phyloP scores from a whole-genome alignment of 2,113 vertebrate species.

The Dunckerocampus dactyliophorus region DNA sequence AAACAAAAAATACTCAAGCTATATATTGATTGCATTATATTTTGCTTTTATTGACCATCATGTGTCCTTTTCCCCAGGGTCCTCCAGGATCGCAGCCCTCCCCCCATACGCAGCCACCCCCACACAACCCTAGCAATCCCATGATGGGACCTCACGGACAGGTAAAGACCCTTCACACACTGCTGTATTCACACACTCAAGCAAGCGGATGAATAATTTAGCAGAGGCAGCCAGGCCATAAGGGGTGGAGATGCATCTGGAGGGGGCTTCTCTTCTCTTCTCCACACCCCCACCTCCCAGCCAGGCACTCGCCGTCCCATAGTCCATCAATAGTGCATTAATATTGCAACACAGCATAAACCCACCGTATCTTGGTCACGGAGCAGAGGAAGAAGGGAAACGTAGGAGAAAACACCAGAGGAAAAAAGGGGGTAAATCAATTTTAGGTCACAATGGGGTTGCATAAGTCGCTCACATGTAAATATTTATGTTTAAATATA shows the following conservation, averaged over 20 bases:
- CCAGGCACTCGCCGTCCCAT: conserved; percentile 62
- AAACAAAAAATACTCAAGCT: neutral
- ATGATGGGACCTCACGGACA: conserved; percentile 83
- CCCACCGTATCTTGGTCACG: conserved; percentile 38
- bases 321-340: conserved; percentile 75
- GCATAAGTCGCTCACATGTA: conserved; percentile 33
- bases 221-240: conserved; percentile 58
- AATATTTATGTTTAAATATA: neutral
- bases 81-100: conserved; percentile 81
- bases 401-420: conserved; percentile 10
- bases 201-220: conserved; percentile 72
- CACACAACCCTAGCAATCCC: conserved; percentile 80
- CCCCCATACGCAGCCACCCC: conserved; percentile 79
- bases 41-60: conserved; percentile 22
- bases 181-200: conserved; percentile 26
- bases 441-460: conserved; percentile 37
- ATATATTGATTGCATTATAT: neutral
- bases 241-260: conserved; percentile 66
- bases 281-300: conserved; percentile 32
- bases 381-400: conserved; percentile 13
- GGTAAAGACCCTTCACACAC: conserved; percentile 76
- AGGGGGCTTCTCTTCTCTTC: conserved; percentile 42
- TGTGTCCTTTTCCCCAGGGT: conserved; percentile 66
- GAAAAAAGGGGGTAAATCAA: neutral
- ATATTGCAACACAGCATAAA: conserved; percentile 66